Percentiles rank a stretch among this genome's conserved stretches.
These are phyloP conservation scores for Rhyacichthys aspro DNA, from an alignment of 2,797 vertebrate species.

Conservation along the genomic window DNA sequence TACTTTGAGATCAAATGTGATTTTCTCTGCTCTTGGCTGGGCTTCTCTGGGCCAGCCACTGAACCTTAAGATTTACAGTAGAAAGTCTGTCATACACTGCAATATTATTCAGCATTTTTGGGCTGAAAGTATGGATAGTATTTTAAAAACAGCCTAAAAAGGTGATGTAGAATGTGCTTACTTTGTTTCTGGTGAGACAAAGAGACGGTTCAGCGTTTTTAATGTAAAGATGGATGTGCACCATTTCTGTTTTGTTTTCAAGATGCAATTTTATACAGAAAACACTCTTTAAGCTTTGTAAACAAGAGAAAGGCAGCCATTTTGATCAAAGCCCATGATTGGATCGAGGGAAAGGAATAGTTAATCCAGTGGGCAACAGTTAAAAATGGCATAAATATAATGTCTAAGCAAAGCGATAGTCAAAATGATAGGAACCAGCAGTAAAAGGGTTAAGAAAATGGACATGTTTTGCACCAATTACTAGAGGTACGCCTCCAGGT, in stretches of 20 bases:
- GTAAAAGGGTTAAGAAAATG: too few species aligned
- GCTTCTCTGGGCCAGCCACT: not conserved
- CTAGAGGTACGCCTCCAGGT: too few species aligned
- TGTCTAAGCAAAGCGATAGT: too few species aligned
- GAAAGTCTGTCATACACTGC: not conserved
- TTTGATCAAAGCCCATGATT: too few species aligned
- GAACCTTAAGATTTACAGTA: constrained; percentile 5
- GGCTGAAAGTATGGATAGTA: not conserved
- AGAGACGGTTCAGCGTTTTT: not conserved
- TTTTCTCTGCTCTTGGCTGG: not conserved
- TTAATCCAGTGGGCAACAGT: too few species aligned
- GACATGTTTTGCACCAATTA: too few species aligned
- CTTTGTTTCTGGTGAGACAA: not conserved
- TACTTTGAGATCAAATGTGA: constrained; percentile 5
- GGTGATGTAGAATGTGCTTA: constrained; percentile 5
- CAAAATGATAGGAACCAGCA: too few species aligned
- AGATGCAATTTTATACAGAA: too few species aligned
- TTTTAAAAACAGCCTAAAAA: constrained; percentile 3
- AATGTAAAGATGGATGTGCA: not conserved
- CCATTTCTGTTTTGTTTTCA: not conserved
- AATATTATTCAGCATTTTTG: not conserved
- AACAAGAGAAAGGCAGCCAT: too few species aligned
- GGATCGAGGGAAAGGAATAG: too few species aligned
- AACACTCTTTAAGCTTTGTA: too few species aligned
- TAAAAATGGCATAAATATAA: too few species aligned